Evolutionary conservation across 2,113 vertebrate species (phyloP).

Genomic region (Dissostichus mawsoni): DNA sequence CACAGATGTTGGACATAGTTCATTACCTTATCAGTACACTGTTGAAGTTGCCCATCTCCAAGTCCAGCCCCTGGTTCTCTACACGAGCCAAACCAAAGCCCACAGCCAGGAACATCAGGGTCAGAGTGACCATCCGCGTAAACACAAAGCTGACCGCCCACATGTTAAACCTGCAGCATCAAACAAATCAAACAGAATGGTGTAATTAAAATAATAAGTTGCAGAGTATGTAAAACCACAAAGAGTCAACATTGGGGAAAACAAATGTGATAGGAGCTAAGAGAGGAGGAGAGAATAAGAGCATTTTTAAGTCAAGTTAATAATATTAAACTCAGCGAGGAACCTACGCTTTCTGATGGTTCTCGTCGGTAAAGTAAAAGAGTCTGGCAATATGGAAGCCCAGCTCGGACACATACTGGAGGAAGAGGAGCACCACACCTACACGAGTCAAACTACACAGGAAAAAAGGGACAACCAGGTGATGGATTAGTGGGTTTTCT

Average conservation of each 20-base stretch:
- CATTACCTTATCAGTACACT: conserved; percentile 91
- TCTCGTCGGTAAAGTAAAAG: conserved; percentile 94
- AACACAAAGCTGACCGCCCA: conserved; percentile 94
- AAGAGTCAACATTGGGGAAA: too few species aligned
- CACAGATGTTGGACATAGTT: neutral
- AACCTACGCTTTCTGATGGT: conserved; percentile 95
- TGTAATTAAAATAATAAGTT: neutral
- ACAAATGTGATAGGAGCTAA: neutral
- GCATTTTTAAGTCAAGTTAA: neutral
- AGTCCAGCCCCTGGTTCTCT: conserved; percentile 91
- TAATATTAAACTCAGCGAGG: neutral
- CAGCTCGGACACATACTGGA: conserved; percentile 93
- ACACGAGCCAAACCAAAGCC: conserved; percentile 94
- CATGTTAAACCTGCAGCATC: conserved; percentile 88
- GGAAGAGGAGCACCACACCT: conserved; percentile 91
- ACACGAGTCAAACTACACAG: conserved; percentile 89
- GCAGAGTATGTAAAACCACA: too few species aligned
- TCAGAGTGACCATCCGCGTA: conserved; percentile 93
- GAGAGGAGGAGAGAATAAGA: too few species aligned
- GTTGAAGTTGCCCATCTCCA: conserved; percentile 93
- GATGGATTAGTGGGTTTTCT: neutral
- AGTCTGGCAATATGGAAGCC: conserved; percentile 93
- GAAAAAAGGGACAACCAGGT: neutral
- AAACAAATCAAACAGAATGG: conserved; percentile 14
- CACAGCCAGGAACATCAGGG: conserved; percentile 92